Evolutionary conservation across 2,113 vertebrate species (phyloP).

Genomic region (Rhombomys opimus): DNA sequence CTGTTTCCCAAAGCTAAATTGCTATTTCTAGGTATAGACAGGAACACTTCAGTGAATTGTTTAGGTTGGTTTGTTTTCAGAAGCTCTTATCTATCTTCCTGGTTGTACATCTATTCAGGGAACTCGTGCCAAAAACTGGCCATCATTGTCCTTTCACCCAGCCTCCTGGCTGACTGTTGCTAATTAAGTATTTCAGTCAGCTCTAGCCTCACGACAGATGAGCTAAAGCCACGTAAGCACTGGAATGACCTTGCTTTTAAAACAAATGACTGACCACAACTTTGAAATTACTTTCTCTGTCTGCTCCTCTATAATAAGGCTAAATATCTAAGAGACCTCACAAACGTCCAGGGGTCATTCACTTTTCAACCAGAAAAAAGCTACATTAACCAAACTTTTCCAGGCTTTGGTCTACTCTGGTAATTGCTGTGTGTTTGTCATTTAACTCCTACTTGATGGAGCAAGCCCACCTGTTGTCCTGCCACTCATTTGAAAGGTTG

Average conservation of each 20-base stretch:
- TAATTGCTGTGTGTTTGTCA: neutral
- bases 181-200: conserved; percentile 4
- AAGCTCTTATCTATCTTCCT: conserved; percentile 39
- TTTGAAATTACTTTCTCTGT: conserved; percentile 34
- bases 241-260: conserved; percentile 7
- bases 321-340: neutral
- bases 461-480: conserved; percentile 26
- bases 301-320: conserved; percentile 27
- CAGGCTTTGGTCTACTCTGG: neutral
- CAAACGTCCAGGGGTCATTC: neutral
- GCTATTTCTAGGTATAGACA: conserved; percentile 56
- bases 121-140: neutral
- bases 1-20: conserved; percentile 52
- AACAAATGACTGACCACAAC: neutral
- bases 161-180: conserved; percentile 8
- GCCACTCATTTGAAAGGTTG: neutral
- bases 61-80: conserved; percentile 71
- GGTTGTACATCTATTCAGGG: conserved; percentile 29
- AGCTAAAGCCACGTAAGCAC: neutral
- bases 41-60: conserved; percentile 34
- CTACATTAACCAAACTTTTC: conserved; percentile 2
- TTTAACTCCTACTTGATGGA: conserved; percentile 13
- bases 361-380: conserved; percentile 35
- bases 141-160: neutral
- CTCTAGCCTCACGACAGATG: neutral